Evolutionary conservation across 1,140 invertebrate species (phyloP).

Genomic region (Pygmarrhopalites habei): DNA sequence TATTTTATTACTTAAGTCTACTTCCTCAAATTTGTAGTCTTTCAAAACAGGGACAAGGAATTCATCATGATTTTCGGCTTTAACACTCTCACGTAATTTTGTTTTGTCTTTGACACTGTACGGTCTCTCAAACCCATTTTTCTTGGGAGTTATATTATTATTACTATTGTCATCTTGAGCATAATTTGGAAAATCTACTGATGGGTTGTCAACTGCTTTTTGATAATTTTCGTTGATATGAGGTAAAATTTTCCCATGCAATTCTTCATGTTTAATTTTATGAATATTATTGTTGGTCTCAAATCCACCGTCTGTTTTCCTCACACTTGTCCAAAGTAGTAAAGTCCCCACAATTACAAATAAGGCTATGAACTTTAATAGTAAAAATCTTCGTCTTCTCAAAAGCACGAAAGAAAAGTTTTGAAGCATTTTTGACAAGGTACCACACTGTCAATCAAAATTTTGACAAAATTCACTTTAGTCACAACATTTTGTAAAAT

Average conservation of each 20-base stretch:
- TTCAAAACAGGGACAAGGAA: constrained; percentile 32
- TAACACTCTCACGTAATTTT: constrained; percentile 5
- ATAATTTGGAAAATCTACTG: constrained; percentile 5
- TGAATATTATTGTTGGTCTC: too few species aligned
- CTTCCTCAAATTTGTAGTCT: constrained; percentile 31
- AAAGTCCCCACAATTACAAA: constrained; percentile 27
- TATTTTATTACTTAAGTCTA: constrained; percentile 15
- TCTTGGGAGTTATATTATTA: neutral
- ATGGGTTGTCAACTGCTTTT: constrained; percentile 23
- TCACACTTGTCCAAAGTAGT: constrained; percentile 28
- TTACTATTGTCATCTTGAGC: neutral
- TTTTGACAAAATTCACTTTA: too few species aligned
- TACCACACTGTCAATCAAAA: too few species aligned
- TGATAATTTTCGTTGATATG: constrained; percentile 26
- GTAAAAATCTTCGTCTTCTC: constrained; percentile 23
- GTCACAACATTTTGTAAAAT: too few species aligned
- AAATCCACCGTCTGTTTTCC: constrained; percentile 2
- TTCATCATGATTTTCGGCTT: constrained; percentile 34
- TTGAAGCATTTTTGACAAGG: constrained; percentile 13
- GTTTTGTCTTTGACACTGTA: neutral
- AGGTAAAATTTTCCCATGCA: too few species aligned
- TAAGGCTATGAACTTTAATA: constrained; percentile 25
- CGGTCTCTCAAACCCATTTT: neutral
- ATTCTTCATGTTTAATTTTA: too few species aligned
- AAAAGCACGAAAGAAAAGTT: constrained; percentile 6